Evolutionary conservation across 2,888 invertebrate species (phyloP).

Genomic region (Aplocera efformata): DNA sequence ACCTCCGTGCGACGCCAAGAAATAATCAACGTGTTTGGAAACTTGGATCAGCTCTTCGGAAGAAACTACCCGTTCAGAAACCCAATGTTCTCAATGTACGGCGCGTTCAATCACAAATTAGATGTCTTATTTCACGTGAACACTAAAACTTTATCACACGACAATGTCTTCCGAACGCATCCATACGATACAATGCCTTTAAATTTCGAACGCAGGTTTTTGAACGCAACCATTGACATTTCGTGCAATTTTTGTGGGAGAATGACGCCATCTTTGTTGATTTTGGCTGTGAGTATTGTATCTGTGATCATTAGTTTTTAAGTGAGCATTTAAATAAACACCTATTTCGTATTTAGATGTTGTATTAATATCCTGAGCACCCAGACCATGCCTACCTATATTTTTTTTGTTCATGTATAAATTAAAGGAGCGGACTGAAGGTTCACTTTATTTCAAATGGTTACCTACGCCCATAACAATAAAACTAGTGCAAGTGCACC

Average conservation of each 20-base stretch:
- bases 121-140: constrained; percentile 85
- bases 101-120: constrained; percentile 81
- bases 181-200: constrained; percentile 60
- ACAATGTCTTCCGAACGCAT: constrained; percentile 46
- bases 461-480: too few species aligned
- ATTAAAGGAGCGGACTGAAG: too few species aligned
- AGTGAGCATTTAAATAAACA: background rate
- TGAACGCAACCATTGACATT: constrained; percentile 43
- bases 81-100: constrained; percentile 85
- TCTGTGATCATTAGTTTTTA: constrained; percentile 19
- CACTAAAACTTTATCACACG: constrained; percentile 59
- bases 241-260: constrained; percentile 41
- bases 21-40: constrained; percentile 84
- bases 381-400: too few species aligned
- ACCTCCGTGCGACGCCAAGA: constrained; percentile 82
- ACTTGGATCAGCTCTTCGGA: constrained; percentile 86
- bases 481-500: too few species aligned
- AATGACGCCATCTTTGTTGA: constrained; percentile 36
- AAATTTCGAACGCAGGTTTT: constrained; percentile 57
- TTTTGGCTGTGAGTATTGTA: constrained; percentile 47
- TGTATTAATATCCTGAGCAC: too few species aligned
- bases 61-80: constrained; percentile 76
- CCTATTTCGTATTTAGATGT: too few species aligned
- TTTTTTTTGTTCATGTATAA: too few species aligned
- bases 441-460: too few species aligned